Percentiles rank a stretch among this genome's conserved stretches.
Evolutionary conservation across 2,888 invertebrate genomes (phyloP).

Genomic region (Drosophila austrosaltans): DNA sequence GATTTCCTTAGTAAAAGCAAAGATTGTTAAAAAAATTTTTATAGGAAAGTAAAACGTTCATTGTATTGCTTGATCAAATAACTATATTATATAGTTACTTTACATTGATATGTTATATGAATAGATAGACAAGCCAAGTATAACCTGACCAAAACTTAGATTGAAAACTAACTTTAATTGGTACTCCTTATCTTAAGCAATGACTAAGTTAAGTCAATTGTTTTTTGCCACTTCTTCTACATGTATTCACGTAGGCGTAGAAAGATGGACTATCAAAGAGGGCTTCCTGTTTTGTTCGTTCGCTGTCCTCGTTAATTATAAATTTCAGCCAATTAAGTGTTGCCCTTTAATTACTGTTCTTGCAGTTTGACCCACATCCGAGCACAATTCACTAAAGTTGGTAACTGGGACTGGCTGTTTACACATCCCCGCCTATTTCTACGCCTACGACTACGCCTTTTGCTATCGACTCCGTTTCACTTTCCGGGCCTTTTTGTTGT

Average conservation of each 20-base stretch:
- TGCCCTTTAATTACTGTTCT: conserved; percentile 50
- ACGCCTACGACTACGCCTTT: conserved; percentile 33
- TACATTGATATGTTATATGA: too few relatives aligned
- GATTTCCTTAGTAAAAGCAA: too few relatives aligned
- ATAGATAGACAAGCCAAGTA: too few relatives aligned
- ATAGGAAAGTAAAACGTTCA: too few relatives aligned
- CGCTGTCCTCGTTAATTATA: conserved; percentile 56
- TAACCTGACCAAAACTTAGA: not conserved
- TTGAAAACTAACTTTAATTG: not conserved
- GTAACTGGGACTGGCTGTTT: conserved; percentile 13
- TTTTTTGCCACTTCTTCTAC: not conserved
- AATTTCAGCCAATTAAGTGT: conserved; percentile 53
- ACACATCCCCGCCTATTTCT: conserved; percentile 22
- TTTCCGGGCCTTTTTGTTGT: conserved; percentile 31
- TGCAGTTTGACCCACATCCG: conserved; percentile 60
- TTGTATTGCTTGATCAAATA: too few relatives aligned
- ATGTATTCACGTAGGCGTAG: not conserved
- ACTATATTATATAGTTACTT: too few relatives aligned
- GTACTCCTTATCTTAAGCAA: not conserved
- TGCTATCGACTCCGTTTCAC: conserved; percentile 29
- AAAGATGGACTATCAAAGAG: not conserved
- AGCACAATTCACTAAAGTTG: conserved; percentile 26
- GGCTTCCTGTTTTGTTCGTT: not conserved
- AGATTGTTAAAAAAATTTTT: too few relatives aligned
- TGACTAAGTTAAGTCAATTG: not conserved